Conservation (phyloP, 2,888 invertebrate genomes). For the Altica lythri region DNA sequence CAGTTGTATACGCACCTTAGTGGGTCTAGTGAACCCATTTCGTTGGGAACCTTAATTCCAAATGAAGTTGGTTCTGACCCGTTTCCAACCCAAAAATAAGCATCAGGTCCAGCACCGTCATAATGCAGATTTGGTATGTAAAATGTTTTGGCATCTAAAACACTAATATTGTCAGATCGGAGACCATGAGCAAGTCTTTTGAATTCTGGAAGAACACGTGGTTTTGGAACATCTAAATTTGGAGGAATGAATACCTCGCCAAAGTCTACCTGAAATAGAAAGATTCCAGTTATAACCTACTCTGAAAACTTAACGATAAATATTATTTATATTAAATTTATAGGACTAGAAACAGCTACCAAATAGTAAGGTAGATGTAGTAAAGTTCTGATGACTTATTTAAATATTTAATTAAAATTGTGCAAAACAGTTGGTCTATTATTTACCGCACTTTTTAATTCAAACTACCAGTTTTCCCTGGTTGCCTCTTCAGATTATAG, state of each 20-base stretch:
- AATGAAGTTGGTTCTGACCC: constrained; percentile 79
- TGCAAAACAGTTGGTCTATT: too few species aligned
- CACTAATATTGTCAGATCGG: constrained; percentile 88
- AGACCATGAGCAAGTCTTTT: constrained; percentile 86
- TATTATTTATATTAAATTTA: too few species aligned
- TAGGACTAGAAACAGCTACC: too few species aligned
- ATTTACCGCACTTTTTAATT: too few species aligned
- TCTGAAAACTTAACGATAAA: too few species aligned
- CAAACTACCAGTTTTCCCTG: too few species aligned
- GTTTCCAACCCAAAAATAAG: constrained; percentile 94
- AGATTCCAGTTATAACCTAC: too few species aligned
- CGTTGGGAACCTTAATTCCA: constrained; percentile 87
- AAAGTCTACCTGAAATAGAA: constrained; percentile 84
- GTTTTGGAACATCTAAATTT: constrained; percentile 77
- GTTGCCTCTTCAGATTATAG: too few species aligned
- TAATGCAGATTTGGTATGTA: constrained; percentile 91
- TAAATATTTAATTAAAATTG: too few species aligned
- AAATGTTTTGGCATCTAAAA: constrained; percentile 88
- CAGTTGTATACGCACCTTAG: constrained; percentile 57
- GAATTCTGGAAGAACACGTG: constrained; percentile 83
- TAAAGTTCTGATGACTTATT: too few species aligned
- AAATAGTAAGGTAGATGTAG: too few species aligned
- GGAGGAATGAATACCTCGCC: constrained; percentile 82
- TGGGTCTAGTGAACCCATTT: constrained; percentile 80
- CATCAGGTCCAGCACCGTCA: constrained; percentile 89